Evolutionary conservation across 2,888 invertebrate genomes (phyloP), one percentile per base, ranked within the genome.

Genomic region (Ormia ochracea): DNA sequence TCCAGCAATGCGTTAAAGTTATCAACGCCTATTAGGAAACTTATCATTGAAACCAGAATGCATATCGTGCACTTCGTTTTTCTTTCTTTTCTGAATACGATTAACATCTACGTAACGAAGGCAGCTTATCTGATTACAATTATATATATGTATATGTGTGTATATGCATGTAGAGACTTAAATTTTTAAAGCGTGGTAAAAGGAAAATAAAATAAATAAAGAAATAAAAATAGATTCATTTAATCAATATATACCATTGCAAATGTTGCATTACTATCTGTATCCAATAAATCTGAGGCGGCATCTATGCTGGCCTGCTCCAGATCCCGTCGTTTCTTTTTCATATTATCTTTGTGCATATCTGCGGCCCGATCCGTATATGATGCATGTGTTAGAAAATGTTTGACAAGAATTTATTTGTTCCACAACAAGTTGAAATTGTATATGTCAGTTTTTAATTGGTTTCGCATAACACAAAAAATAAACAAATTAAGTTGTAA

Each of bases 231-330:
- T 14, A 48, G 68, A 43, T 48, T 68, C 73, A 79, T 78, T 81
- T 83, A 83, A 84, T 78, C 82, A 83, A 83, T 86, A 87, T 87
- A 87, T 94, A 97, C 97, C 96, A 97, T 96, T 88, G 96, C 95
- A 90, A 97, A 97, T 81, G 96, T 96, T 76, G 96, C 94, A 86
- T 95, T 94, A 90, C 96, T 96, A 89, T 97, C 97, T 31, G 94
- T 94, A 87, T 97, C 96, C 86, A 96, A 91, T 82, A 96, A 92
- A 89, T 96, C 96, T 43, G 96, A 95, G 54, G 95, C 93, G 45
- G 96, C 95, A 87, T 96, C 96, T 91, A 96, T 92, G 83, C 95
- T 95, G 54, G 94, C 94, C 84, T 96, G 94, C 90, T 96, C 96
- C 91, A 96, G 92, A 90, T 96, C 96, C 82, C 95, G 92, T 85